Conservation (phyloP, 92 coral and sea anemone species). For the Palythoa caribaeorum region DNA sequence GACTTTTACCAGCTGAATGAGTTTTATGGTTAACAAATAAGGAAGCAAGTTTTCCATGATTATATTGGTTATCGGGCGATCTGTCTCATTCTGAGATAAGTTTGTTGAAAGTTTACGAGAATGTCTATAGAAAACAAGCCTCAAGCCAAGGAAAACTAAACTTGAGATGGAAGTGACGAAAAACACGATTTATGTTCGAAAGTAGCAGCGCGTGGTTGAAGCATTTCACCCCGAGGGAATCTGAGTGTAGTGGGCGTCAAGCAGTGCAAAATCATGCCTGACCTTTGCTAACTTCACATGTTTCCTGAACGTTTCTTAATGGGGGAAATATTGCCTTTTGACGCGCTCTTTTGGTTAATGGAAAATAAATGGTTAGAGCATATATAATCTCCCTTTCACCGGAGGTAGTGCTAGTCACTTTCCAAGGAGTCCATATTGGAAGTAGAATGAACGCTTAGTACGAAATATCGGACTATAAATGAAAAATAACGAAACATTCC, state of each 20-base stretch:
- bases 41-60: not conserved
- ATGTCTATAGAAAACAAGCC: not conserved
- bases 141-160: constrained; percentile 1
- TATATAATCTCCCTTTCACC: not conserved
- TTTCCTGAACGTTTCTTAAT: constrained; percentile 16
- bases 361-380: not conserved
- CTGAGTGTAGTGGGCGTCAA: not conserved
- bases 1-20: constrained; percentile 7
- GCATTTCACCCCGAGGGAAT: not conserved
- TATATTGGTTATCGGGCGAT: constrained; percentile 31
- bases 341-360: constrained; percentile 8
- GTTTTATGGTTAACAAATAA: not conserved
- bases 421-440: not conserved
- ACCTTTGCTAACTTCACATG: constrained; percentile 1
- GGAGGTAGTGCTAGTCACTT: not conserved
- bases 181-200: not conserved
- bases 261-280: not conserved
- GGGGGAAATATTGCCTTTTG: constrained; percentile 4
- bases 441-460: not conserved
- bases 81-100: not conserved
- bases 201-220: constrained; percentile 5
- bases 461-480: too few species aligned
- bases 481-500: not conserved
- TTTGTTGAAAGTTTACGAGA: not conserved
- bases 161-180: not conserved